Percentiles rank a stretch among this genome's conserved stretches.
These are phyloP conservation scores for Trigoniulus corallinus DNA, from an alignment of 1,140 invertebrate species.

Conservation along the genomic window DNA sequence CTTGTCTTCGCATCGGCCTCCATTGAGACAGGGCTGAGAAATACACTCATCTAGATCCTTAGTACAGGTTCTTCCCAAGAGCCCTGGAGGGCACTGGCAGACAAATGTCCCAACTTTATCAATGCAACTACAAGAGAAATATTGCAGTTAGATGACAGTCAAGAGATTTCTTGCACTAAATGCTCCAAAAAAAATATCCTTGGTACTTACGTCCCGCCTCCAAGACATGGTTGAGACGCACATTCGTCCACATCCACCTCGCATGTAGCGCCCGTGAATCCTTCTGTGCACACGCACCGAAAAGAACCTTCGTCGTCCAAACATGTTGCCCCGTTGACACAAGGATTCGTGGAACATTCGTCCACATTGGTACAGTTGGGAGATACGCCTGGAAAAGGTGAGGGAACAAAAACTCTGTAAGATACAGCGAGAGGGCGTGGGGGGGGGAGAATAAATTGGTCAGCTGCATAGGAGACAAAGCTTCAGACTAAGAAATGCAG, in stretches of 20 bases:
- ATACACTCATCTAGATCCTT: slow-evolving; percentile 61
- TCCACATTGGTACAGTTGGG: slow-evolving; percentile 17
- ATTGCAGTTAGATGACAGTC: too few species aligned
- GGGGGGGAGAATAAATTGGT: too few species aligned
- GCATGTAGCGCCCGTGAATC: slow-evolving; percentile 66
- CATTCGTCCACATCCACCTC: slow-evolving; percentile 72
- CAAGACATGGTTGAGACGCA: slow-evolving; percentile 51
- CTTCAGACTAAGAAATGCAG: too few species aligned
- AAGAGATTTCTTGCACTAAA: too few species aligned
- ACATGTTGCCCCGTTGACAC: slow-evolving; percentile 18
- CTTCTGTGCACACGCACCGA: slow-evolving; percentile 43
- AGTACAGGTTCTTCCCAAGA: slow-evolving; percentile 43
- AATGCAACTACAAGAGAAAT: too few species aligned
- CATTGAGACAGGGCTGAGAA: slow-evolving; percentile 49
- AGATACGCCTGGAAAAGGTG: neutral
- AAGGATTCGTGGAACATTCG: slow-evolving; percentile 25
- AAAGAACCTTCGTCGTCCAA: slow-evolving; percentile 24
- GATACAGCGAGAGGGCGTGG: too few species aligned
- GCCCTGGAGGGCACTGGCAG: slow-evolving; percentile 68
- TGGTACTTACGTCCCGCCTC: slow-evolving; percentile 47
- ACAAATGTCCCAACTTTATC: slow-evolving; percentile 44
- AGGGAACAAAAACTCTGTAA: neutral
- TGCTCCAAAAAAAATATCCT: slow-evolving; percentile 8
- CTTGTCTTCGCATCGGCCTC: slow-evolving; percentile 54
- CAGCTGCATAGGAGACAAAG: too few species aligned